Base-by-base conservation (phyloP, 2,888 invertebrate species). In the Epinotia bilunana region DNA sequence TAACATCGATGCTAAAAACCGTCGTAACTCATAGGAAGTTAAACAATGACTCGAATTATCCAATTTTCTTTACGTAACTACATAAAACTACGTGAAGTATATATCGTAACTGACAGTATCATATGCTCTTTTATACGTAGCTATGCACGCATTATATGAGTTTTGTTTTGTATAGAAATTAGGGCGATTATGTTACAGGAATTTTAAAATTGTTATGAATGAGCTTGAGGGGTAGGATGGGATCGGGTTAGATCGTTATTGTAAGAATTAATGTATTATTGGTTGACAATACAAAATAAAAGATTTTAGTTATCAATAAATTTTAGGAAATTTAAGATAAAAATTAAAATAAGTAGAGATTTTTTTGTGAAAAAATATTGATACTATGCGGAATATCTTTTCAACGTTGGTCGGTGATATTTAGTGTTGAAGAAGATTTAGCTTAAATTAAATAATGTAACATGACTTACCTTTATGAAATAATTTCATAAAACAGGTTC, bases 31-130 rank as follows among this genome's bases (percentile, higher is more conserved):
- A 20, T 67, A 73, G 72, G 53, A 67, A 73, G 65, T 28, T 6
- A 57, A 55, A 73, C 62, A 73, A 67, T 65, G n/a, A 73, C 13
- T 49, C 13, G 9, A 61, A 73, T 68, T 57, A 73, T 73, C 62
- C 68, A 68, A 73, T 73, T 68, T 68, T 60, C 49, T 68, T 68
- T 60, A 39, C 39, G 28, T 28, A 68, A 61, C 65, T 7, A n/a
- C 11, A n/a, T n/a, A n/a, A n/a, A 13, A 33, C 57, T 57, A 11
- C 4, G 23, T 53, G 16, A 20, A 53, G 3, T 60, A 18, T 28
- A 18, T 6, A 28, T 55, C 39, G 55, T 57, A 58, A 68, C 58
- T 43, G 16, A 20, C 43, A 5, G 20, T 49, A 5, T 5, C 63
- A 63, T 46, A 46, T 0, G 46, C 9, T 20, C 23, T 46, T 64